phyloP scores from a whole-genome alignment of 2,797 vertebrate species.

The Acrocephalus scirpaceus region DNA sequence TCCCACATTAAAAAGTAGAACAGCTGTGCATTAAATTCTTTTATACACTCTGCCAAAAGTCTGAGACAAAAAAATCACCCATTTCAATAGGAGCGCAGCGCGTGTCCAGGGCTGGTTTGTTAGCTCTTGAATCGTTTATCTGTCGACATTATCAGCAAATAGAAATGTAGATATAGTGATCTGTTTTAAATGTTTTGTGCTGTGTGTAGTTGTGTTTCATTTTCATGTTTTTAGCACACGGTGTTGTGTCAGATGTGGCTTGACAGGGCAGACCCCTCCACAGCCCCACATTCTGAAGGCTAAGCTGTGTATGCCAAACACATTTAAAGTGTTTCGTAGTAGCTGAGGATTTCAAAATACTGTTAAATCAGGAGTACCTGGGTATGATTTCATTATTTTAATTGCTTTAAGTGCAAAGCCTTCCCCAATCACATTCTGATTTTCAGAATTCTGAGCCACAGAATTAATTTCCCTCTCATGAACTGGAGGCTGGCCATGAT shows the following conservation, averaged over 20 bases:
- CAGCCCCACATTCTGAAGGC: neutral
- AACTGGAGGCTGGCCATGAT: neutral
- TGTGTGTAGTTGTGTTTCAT: neutral
- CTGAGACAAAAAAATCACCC: slow-evolving; percentile 46
- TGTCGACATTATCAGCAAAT: slow-evolving; percentile 7
- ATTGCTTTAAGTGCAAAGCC: neutral
- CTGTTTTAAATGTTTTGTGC: neutral
- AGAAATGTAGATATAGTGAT: neutral
- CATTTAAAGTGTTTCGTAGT: neutral
- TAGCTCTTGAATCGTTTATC: slow-evolving; percentile 48
- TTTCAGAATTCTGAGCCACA: neutral
- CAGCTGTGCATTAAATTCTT: slow-evolving; percentile 83
- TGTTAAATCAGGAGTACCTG: neutral
- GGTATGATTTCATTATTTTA: neutral
- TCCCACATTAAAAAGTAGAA: slow-evolving; percentile 78
- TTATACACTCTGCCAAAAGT: slow-evolving; percentile 77
- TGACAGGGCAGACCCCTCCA: neutral
- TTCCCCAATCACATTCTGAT: neutral
- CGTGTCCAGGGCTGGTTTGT: slow-evolving; percentile 34
- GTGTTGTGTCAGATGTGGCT: neutral
- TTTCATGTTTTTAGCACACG: neutral
- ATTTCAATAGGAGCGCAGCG: slow-evolving; percentile 62
- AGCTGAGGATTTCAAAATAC: neutral
- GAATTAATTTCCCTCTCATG: neutral
- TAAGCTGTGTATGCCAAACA: neutral